phyloP scores from a whole-genome alignment of 2,797 vertebrate genomes.

The Cryptoblepharus egeriae region DNA sequence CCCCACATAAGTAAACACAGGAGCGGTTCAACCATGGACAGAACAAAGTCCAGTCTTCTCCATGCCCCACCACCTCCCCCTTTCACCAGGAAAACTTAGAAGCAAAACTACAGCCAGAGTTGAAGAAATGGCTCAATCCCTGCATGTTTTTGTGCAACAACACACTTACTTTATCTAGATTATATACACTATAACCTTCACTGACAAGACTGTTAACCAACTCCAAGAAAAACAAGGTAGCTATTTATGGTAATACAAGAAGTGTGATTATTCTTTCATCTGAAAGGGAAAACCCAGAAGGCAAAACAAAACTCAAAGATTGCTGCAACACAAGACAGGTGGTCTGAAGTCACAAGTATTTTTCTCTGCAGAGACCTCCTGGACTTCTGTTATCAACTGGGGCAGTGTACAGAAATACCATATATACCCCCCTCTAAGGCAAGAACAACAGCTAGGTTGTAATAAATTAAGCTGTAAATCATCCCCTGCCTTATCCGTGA shows the following conservation, averaged over 20 bases:
- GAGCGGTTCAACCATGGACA: neutral
- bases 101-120: neutral
- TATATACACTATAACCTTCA: conserved; percentile 7
- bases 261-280: neutral
- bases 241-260: conserved; percentile 25
- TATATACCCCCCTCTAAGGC: no score
- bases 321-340: neutral
- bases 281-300: neutral
- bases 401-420: neutral
- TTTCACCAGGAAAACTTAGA: neutral
- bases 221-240: neutral
- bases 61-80: no score
- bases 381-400: neutral
- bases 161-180: neutral
- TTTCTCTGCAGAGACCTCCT: neutral
- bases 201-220: neutral
- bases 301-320: neutral
- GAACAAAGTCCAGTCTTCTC: neutral
- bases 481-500: no score
- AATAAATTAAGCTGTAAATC: no score
- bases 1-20: neutral
- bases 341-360: neutral
- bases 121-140: neutral
- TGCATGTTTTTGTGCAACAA: neutral
- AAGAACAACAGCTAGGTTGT: no score